Evolutionary conservation across 2,888 invertebrate genomes (phyloP).

Genomic region (Cryptocephalus primarius): DNA sequence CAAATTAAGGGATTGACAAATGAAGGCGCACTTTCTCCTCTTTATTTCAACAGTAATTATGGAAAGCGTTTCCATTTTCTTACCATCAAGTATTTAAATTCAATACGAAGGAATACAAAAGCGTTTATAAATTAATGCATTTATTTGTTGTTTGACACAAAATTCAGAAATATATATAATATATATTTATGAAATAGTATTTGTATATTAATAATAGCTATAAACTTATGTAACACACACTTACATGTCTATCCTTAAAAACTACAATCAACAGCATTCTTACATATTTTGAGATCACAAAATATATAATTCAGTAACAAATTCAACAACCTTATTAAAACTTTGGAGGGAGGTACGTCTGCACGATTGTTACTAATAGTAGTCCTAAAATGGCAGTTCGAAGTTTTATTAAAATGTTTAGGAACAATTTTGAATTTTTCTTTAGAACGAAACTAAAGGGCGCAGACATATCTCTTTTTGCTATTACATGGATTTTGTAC

Average conservation of each 20-base stretch:
- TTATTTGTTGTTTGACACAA: constrained; percentile 37
- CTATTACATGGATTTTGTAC: constrained; percentile 12
- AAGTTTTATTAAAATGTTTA: constrained; percentile 18
- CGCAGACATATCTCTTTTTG: constrained; percentile 9
- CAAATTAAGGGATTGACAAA: no score
- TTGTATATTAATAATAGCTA: constrained; percentile 34
- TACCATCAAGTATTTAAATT: no score
- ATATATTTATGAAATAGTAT: constrained; percentile 30
- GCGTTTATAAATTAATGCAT: constrained; percentile 35
- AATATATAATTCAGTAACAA: constrained; percentile 37
- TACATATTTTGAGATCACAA: constrained; percentile 40
- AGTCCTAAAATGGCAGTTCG: constrained; percentile 20
- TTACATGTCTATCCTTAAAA: constrained; percentile 28
- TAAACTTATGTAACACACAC: constrained; percentile 32
- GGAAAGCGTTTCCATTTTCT: no score
- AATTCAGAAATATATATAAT: constrained; percentile 37
- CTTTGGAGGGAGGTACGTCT: constrained; percentile 12
- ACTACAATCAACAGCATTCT: constrained; percentile 34
- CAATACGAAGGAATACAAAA: no score
- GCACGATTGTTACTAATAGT: constrained; percentile 16
- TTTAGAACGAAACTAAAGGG: constrained; percentile 7
- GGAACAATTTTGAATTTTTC: constrained; percentile 24
- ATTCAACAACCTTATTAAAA: constrained; percentile 30
- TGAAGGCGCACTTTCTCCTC: no score
- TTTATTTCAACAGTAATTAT: no score